phyloP scores from a whole-genome alignment of 2,113 vertebrate species.

The Hypocryptadius cinnamomeus region DNA sequence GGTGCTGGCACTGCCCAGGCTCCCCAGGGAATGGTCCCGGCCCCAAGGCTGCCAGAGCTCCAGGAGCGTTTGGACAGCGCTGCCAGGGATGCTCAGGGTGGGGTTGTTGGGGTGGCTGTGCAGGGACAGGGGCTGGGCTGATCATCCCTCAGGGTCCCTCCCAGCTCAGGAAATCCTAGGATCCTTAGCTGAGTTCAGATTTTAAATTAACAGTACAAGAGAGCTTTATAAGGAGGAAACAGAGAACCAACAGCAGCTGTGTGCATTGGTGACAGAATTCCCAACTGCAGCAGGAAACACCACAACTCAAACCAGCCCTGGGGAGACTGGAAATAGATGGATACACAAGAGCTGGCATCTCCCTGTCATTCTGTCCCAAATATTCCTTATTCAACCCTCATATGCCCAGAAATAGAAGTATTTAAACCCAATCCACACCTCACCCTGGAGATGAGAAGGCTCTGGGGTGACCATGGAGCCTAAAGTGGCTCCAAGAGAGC shows the following conservation, averaged over 20 bases:
- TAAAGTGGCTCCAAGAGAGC: not conserved
- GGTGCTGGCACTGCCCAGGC: not conserved
- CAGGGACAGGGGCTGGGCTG: fast-evolving
- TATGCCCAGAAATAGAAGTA: not conserved
- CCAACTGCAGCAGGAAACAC: not conserved
- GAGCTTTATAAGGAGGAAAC: not conserved
- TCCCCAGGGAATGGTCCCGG: not conserved
- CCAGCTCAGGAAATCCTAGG: not conserved
- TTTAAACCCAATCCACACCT: not conserved
- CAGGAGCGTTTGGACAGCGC: not conserved
- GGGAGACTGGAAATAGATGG: not conserved
- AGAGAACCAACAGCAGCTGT: not conserved
- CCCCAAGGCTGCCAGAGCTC: not conserved
- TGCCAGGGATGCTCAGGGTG: not conserved
- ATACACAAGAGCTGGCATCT: not conserved
- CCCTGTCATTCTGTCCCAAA: not conserved
- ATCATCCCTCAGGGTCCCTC: fast-evolving
- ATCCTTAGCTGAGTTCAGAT: not conserved
- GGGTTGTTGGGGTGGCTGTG: not conserved
- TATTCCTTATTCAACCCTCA: fast-evolving
- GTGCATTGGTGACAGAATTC: not conserved
- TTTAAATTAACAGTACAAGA: not conserved
- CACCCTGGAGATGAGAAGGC: not conserved
- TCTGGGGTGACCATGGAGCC: not conserved
- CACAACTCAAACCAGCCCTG: not conserved